Conservation (phyloP, 2,797 vertebrate genomes). For the Emys orbicularis region DNA sequence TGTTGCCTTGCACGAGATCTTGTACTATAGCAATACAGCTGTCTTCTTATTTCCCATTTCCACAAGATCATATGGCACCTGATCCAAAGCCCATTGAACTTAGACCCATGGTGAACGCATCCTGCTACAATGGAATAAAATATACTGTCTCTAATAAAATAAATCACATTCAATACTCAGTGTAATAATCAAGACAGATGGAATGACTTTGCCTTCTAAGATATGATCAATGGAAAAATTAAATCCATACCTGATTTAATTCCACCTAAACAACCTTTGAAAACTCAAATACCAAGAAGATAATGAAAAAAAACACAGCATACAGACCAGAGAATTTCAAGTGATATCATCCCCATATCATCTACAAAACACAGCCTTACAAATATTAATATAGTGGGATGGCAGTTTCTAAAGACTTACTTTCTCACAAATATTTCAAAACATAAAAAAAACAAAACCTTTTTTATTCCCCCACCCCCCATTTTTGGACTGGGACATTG, state of each 20-base stretch:
- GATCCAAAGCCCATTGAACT: background rate
- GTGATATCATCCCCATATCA: background rate
- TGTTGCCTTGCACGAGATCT: background rate
- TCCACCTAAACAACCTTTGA: slow-evolving; percentile 1
- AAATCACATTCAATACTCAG: slow-evolving; percentile 40
- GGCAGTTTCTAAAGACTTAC: background rate
- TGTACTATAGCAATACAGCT: background rate
- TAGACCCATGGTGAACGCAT: slow-evolving; percentile 9
- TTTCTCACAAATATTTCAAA: background rate
- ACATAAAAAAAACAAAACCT: background rate
- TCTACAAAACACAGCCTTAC: background rate
- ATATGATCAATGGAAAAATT: slow-evolving; percentile 19
- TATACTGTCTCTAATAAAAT: slow-evolving; percentile 49
- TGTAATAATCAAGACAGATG: slow-evolving; percentile 40
- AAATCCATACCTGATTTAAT: slow-evolving; percentile 35
- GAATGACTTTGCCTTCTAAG: slow-evolving; percentile 23
- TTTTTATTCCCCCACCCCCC: background rate
- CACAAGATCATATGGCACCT: slow-evolving; percentile 18
- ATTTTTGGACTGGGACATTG: slow-evolving; percentile 8
- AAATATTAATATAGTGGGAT: background rate
- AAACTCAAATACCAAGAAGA: slow-evolving; percentile 1
- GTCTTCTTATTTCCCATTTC: background rate
- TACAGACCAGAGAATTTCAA: background rate
- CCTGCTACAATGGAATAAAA: slow-evolving; percentile 52
- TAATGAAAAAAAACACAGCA: slow-evolving; percentile 22